Percentiles rank a stretch among this genome's conserved stretches.
Evolutionary conservation across 2,113 vertebrate species (phyloP).

Genomic region (Chaetorhynchus papuensis): DNA sequence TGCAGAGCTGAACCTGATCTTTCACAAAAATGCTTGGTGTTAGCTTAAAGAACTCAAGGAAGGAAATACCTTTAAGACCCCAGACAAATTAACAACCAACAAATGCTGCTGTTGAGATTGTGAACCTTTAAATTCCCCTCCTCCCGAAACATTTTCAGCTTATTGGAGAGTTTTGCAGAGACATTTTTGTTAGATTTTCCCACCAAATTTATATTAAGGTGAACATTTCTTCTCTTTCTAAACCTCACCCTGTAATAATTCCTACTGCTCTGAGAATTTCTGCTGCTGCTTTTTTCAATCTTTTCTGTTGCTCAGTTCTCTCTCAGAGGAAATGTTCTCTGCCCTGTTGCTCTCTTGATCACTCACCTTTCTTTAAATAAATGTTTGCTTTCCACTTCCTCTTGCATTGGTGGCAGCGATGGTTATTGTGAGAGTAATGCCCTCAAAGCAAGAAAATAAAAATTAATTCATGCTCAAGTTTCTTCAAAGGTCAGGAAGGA

Average conservation of each 20-base stretch:
- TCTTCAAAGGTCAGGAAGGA: background rate
- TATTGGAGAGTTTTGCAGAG: background rate
- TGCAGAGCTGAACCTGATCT: background rate
- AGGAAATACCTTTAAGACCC: background rate
- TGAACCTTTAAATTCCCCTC: background rate
- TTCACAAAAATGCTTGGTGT: accelerated
- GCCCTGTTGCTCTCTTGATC: background rate
- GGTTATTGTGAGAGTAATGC: background rate
- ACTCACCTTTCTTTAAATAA: background rate
- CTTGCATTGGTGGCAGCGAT: too few species aligned
- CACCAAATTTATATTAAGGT: background rate
- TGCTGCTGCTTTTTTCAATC: background rate
- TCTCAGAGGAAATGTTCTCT: background rate
- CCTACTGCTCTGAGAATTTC: background rate
- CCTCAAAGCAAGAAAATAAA: background rate
- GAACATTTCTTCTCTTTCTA: background rate
- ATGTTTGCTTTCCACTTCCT: background rate
- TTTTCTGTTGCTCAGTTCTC: background rate
- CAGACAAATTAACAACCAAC: background rate
- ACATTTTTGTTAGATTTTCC: background rate
- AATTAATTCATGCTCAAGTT: background rate
- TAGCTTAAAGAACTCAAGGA: background rate
- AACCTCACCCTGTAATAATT: background rate
- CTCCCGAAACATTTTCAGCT: background rate
- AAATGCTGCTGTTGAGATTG: background rate